These are phyloP conservation scores for Orussus abietinus DNA, from an alignment of 1,140 invertebrate species.

Conservation along the genomic window DNA sequence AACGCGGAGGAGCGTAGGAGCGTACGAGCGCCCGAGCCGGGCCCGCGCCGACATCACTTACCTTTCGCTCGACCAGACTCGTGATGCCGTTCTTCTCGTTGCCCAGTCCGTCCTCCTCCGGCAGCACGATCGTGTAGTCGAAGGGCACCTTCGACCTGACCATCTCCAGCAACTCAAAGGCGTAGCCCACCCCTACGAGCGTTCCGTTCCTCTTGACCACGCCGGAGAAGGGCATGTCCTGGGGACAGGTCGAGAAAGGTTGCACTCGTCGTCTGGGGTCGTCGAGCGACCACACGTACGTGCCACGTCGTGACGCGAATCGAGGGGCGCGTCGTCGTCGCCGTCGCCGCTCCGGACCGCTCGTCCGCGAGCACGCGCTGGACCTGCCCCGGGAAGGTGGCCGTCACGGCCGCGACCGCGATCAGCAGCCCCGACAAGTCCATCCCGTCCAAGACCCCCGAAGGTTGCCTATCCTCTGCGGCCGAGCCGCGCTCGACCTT, in stretches of 20 bases:
- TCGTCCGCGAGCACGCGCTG: too few relatives aligned
- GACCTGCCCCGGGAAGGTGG: too few relatives aligned
- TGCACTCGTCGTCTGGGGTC: too few relatives aligned
- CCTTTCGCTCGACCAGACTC: slow-evolving; percentile 56
- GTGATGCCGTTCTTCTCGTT: slow-evolving; percentile 59
- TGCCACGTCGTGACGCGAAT: too few relatives aligned
- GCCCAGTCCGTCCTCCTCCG: slow-evolving; percentile 57
- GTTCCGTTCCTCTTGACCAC: slow-evolving; percentile 54
- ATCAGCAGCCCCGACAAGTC: too few relatives aligned
- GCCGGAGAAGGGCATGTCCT: slow-evolving; percentile 45
- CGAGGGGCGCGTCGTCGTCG: too few relatives aligned
- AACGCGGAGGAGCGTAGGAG: slow-evolving; percentile 10
- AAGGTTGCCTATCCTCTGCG: too few relatives aligned
- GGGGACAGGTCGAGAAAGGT: slow-evolving; percentile 4
- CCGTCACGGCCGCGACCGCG: too few relatives aligned
- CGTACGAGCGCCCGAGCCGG: background rate
- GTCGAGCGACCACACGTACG: too few relatives aligned
- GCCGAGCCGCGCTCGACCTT: too few relatives aligned
- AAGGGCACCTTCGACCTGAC: slow-evolving; percentile 67
- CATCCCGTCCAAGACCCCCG: too few relatives aligned
- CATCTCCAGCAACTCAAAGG: slow-evolving; percentile 69
- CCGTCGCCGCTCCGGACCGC: too few relatives aligned
- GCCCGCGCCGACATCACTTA: slow-evolving; percentile 35
- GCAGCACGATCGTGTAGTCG: slow-evolving; percentile 63
- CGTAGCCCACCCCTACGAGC: slow-evolving; percentile 61